These are phyloP conservation scores for Laupala kohalensis DNA, from an alignment of 1,140 invertebrate species.

Conservation along the genomic window DNA sequence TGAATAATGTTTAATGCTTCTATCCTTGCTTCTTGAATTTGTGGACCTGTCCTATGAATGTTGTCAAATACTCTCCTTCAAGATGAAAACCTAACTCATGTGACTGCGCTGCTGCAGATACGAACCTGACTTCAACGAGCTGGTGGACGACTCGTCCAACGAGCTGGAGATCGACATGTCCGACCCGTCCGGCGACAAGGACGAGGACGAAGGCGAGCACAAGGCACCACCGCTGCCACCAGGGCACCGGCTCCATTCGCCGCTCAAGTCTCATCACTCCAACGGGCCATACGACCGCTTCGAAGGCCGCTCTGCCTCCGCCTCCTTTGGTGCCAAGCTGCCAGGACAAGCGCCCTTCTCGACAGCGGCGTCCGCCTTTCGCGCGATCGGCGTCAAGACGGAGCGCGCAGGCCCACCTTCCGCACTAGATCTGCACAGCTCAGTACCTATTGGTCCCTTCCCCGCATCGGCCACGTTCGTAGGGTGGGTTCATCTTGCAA, in stretches of 20 bases:
- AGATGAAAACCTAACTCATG: too few relatives aligned
- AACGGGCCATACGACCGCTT: neutral
- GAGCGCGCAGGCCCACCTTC: neutral
- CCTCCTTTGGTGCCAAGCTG: neutral
- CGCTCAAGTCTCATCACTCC: too few relatives aligned
- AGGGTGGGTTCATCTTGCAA: slow-evolving; percentile 41
- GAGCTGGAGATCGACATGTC: slow-evolving; percentile 69
- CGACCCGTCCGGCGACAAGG: slow-evolving; percentile 36
- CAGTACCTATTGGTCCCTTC: slow-evolving; percentile 37
- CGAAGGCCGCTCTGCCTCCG: neutral
- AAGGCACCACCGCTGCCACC: neutral
- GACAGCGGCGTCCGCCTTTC: slow-evolving; percentile 40
- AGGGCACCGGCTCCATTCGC: neutral
- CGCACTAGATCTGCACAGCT: neutral
- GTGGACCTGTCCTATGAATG: too few relatives aligned
- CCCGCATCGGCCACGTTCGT: slow-evolving; percentile 48
- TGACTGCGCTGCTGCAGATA: slow-evolving; percentile 36
- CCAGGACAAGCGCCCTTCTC: slow-evolving; percentile 2
- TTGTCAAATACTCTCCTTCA: too few relatives aligned
- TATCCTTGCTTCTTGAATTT: too few relatives aligned
- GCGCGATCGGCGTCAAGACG: slow-evolving; percentile 41
- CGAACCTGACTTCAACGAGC: slow-evolving; percentile 60
- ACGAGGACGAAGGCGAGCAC: slow-evolving; percentile 31
- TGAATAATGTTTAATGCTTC: too few relatives aligned
- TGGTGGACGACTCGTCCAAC: slow-evolving; percentile 64